Conservation (phyloP, 1,140 invertebrate species). For the Heliothis virescens region DNA sequence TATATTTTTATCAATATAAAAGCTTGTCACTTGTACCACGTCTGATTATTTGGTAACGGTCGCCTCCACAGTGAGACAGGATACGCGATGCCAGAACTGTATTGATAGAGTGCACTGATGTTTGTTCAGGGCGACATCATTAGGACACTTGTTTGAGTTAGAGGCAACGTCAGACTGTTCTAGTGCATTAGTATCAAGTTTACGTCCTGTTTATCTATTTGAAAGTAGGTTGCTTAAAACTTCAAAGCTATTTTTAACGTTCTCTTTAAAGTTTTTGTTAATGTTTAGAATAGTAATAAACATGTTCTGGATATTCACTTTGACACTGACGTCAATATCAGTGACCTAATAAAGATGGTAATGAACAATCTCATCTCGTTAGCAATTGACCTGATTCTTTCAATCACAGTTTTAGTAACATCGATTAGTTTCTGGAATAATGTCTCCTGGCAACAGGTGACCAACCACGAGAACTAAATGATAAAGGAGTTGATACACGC, state of each 20-base stretch:
- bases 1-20: too few species aligned
- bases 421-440: too few species aligned
- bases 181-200: not conserved
- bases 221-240: too few species aligned
- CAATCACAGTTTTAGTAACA: not conserved
- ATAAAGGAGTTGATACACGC: not conserved
- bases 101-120: constrained; percentile 25
- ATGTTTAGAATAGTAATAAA: not conserved
- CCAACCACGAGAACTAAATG: not conserved
- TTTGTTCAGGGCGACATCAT: constrained; percentile 14
- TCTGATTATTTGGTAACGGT: not conserved
- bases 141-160: constrained; percentile 8
- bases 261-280: not conserved
- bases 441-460: too few species aligned
- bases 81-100: constrained; percentile 23
- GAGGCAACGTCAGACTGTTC: not conserved
- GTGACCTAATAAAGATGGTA: constrained; percentile 4
- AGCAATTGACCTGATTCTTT: constrained; percentile 5
- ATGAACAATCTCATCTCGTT: not conserved
- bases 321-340: not conserved
- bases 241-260: too few species aligned
- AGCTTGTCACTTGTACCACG: constrained; percentile 3
- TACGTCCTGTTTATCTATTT: too few species aligned
- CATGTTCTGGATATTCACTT: not conserved
- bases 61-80: constrained; percentile 18